Conservation (phyloP, 2,113 vertebrate species). For the Varanus komodoensis region DNA sequence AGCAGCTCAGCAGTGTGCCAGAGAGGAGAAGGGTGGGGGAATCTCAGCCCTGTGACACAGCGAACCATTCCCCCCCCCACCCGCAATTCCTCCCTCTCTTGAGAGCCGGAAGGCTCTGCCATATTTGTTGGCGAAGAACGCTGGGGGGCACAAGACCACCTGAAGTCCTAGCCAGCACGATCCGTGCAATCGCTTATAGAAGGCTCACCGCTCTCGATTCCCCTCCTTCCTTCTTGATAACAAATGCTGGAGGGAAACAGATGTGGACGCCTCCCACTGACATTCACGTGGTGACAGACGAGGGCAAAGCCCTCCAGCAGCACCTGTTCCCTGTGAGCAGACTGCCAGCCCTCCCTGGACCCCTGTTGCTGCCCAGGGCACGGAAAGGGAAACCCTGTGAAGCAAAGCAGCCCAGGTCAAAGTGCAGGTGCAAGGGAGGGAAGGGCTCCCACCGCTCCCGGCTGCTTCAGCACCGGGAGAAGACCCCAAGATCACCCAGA, state of each 20-base stretch:
- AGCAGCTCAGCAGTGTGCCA: not conserved
- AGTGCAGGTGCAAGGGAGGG: not conserved
- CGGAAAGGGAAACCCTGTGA: not conserved
- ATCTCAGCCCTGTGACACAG: not conserved
- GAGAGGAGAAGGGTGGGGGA: constrained; percentile 5
- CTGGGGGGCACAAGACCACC: not conserved
- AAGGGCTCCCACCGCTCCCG: too few relatives aligned
- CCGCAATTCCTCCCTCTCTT: too few relatives aligned
- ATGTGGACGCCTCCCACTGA: constrained; percentile 61
- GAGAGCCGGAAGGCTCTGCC: not conserved
- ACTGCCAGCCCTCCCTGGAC: not conserved
- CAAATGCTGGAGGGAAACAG: constrained; percentile 60
- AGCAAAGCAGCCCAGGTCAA: constrained; percentile 2
- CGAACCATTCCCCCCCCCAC: not conserved
- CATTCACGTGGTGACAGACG: constrained; percentile 63
- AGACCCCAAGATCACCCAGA: not conserved
- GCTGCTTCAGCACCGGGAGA: too few relatives aligned
- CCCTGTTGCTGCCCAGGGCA: not conserved
- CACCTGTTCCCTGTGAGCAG: constrained; percentile 75
- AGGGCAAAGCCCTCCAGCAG: constrained; percentile 62
- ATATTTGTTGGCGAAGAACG: not conserved
- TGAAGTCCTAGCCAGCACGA: not conserved
- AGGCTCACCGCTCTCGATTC: not conserved
- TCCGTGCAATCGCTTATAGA: constrained; percentile 8
- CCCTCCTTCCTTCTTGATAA: not conserved